phyloP scores from a whole-genome alignment of 1,140 invertebrate genomes.

The Bombus waltoni region DNA sequence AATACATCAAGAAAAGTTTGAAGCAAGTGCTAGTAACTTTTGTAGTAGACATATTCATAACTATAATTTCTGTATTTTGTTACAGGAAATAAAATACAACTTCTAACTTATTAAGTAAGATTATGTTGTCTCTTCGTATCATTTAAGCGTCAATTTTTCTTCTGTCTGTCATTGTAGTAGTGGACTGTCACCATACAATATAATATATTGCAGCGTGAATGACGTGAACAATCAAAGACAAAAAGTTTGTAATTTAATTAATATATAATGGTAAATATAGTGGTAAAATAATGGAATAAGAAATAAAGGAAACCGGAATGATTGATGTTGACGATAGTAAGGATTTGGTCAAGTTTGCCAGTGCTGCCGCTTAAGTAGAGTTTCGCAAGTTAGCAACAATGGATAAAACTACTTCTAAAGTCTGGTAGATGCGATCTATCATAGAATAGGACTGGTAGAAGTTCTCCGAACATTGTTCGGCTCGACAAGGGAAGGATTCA shows the following conservation, averaged over 20 bases:
- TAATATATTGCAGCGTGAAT: no score
- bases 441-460: neutral
- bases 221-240: no score
- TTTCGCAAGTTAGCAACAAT: neutral
- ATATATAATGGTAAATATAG: no score
- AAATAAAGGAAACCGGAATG: neutral
- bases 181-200: no score
- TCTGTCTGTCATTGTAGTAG: neutral
- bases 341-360: neutral
- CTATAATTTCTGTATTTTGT: no score
- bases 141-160: neutral
- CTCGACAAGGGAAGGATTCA: constrained; percentile 6
- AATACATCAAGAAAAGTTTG: neutral
- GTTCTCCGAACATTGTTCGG: constrained; percentile 3
- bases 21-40: neutral
- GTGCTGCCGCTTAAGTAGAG: neutral
- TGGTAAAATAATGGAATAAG: no score
- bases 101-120: neutral
- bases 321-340: neutral
- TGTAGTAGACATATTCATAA: neutral
- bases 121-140: neutral
- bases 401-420: neutral
- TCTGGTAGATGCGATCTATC: neutral
- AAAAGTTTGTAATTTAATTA: no score
- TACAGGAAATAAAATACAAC: no score